Evolutionary conservation across 2,113 vertebrate genomes (phyloP), one percentile per base, ranked within the genome.

Genomic region (Poeciliopsis occidentalis): DNA sequence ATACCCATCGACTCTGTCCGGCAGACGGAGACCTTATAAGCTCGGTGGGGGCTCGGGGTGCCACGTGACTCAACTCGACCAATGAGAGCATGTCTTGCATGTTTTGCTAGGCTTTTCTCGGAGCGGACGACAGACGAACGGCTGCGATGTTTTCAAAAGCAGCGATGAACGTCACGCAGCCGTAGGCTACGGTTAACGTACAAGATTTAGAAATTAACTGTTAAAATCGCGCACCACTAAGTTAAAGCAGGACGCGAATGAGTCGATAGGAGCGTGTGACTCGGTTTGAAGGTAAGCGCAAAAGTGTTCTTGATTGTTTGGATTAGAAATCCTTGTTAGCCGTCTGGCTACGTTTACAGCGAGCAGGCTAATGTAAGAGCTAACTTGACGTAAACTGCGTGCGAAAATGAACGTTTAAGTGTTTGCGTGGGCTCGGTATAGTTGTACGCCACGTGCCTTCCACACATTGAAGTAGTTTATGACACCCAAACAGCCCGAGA

Each of bases 121-220:
- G 92, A 89, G 92, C 92, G 93, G 88, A 87, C 87, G 85, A 86
- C 63, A 86, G 84, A 91, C 91, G 85, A 90, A 87, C 88, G 76
- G 79, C 88, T 90, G 91, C 73, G 92, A 94, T 95, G 95, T 95
- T 95, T 95, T 95, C 95, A 95, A 94, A 92, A 87, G 70, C 92
- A 88, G 87, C 87, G 75, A 89, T 85, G 91, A 90, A 93, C 93
- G 93, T 91, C 92, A 94, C 90, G 65, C 90, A 80, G 91, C 85
- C 90, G 90, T 89, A 89, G 91, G 82, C 85, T 86, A 86, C 89
- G 75, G 86, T 89, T 86, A 88, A 82, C 90, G 84, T 89, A 82
- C 80, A 76, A 31, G 84, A 84, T 91, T 88, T 85, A 78, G 80
- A 67, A 80, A 79, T 88, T 78, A 87, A 80, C 71, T 54, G 54